Base-by-base conservation (phyloP, 2,797 vertebrate species). In the Benthosema pterotum region DNA sequence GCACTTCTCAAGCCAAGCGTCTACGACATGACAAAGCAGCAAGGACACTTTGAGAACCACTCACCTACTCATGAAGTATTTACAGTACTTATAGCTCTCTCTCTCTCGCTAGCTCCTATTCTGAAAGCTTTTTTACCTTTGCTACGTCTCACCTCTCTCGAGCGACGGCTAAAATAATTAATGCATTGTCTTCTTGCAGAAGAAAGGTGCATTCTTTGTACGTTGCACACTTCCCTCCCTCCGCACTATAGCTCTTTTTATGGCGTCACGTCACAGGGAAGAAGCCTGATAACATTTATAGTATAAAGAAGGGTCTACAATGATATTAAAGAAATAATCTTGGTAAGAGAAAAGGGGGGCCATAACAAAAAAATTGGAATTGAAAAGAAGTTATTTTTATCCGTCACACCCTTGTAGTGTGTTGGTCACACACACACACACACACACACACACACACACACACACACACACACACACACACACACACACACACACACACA, bases 1-100 rank as follows among this genome's bases (percentile, higher is more conserved):
- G 18, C 50, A 53, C 42, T 13, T n/a, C 28, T 65, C 14, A 60
- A 51, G 70, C 22, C 16, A 49, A 60, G 15, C 48, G 72, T 71
- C 57, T 55, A 3, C 22, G 3, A 42, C 6, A n/a, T 42, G 25
- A 62, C 55, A 59, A 62, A 47, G 47, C 9, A 2, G 47, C 9
- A 2, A 53, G 57, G 58, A 46, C 52, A 55, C 52, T 65, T 52
- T 38, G 15, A 11, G 18, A 6, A 32, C 46, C 59, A 75, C 47
- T 63, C 60, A 71, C 63, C 22, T 57, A 54, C 16, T 65, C 61
- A 71, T 77, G 22, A 69, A 61, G 42, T 69, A 70, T 87, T 46
- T 74, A 69, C 61, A 47, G 52, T 56, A 57, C 42, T 3, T 60
- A 53, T 78, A 38, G 19, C 18, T 47, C 16, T 54, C 11, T 52